Evolutionary conservation across 2,113 vertebrate genomes (phyloP).

Genomic region (Atrichornis clamosus): DNA sequence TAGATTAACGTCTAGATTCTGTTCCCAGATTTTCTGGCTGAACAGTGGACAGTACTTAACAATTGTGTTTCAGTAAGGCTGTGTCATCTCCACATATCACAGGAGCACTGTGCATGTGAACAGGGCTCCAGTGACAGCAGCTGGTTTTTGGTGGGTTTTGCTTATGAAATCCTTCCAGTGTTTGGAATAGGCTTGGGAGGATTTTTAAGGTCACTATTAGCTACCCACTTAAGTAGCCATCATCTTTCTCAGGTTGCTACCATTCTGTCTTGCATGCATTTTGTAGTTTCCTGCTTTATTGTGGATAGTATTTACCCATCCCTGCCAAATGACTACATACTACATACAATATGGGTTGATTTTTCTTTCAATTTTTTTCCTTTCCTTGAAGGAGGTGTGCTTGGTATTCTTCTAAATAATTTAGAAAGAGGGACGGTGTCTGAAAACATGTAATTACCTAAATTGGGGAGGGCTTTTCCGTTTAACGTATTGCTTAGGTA

Average conservation of each 20-base stretch:
- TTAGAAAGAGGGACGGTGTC: not conserved
- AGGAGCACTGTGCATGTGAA: not conserved
- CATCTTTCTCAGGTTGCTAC: not conserved
- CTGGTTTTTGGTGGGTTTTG: not conserved
- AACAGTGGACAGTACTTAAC: not conserved
- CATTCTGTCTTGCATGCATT: not conserved
- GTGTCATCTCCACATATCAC: not conserved
- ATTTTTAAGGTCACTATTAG: not conserved
- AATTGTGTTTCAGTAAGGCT: not conserved
- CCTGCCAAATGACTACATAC: not conserved
- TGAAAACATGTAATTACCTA: not conserved
- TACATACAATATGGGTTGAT: accelerated
- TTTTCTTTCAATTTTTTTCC: not conserved
- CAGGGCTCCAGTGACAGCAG: not conserved
- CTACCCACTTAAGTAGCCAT: not conserved
- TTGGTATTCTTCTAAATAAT: not conserved
- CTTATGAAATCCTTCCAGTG: not conserved
- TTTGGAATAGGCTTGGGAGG: not conserved
- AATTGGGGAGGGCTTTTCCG: not conserved
- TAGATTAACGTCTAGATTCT: not conserved
- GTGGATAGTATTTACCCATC: not conserved
- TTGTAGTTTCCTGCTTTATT: not conserved
- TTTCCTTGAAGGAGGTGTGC: not conserved
- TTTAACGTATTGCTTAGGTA: not conserved
- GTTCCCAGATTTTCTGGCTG: not conserved